Conservation (phyloP, 2,888 invertebrate species). For the Tachina lurida region DNA sequence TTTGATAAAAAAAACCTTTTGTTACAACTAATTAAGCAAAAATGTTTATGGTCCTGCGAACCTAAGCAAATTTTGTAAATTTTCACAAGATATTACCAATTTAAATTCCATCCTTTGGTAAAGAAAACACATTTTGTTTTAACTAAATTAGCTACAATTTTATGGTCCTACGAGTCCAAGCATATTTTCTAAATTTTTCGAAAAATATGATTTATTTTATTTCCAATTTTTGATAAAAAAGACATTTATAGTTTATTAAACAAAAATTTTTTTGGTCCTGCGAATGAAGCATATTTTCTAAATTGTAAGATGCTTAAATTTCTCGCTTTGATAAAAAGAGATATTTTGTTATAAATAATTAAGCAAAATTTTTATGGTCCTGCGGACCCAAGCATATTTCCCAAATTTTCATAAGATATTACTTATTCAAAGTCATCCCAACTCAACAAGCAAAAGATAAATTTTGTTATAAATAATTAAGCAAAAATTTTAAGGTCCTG, state of each 20-base stretch:
- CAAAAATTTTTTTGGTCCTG: neutral
- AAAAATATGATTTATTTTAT: no score
- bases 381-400: neutral
- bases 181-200: no score
- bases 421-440: neutral
- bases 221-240: no score
- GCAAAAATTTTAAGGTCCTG: neutral
- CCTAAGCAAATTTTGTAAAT: no score
- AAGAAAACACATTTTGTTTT: neutral
- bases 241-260: no score
- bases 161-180: constrained; percentile 21
- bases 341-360: neutral
- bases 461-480: no score
- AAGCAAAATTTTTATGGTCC: neutral
- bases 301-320: neutral
- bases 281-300: neutral
- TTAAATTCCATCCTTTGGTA: neutral
- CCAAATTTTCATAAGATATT: no score
- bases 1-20: no score
- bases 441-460: no score
- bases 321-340: no score
- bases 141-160: no score
- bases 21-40: neutral
- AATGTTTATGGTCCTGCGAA: constrained; percentile 3
- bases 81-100: neutral